Conservation (phyloP, 2,113 vertebrate species). For the Cyprinus carpio region DNA sequence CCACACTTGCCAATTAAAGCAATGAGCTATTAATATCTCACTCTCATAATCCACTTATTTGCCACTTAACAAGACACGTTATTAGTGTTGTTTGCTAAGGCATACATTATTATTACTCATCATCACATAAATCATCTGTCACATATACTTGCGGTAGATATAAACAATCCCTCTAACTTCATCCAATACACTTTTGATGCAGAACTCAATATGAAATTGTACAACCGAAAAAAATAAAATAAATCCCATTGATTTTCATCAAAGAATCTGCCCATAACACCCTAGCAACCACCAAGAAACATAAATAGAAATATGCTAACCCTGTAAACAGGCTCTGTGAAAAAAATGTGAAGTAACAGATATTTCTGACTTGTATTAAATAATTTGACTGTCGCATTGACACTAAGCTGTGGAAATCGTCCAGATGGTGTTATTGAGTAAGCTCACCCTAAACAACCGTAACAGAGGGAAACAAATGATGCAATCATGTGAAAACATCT, state of each 20-base stretch:
- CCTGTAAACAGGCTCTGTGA: not conserved
- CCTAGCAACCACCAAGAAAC: not conserved
- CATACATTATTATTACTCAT: not conserved
- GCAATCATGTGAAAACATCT: constrained; percentile 41
- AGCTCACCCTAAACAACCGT: constrained; percentile 22
- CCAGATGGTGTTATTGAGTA: constrained; percentile 14
- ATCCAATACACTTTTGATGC: not conserved
- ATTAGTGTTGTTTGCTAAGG: not conserved
- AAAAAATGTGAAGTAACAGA: not conserved
- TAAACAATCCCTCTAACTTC: not conserved
- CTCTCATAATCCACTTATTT: not conserved
- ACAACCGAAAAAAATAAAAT: not conserved
- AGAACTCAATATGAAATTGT: not conserved
- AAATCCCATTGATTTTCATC: not conserved
- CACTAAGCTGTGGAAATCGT: not conserved
- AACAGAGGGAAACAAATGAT: constrained; percentile 39
- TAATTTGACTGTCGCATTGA: not conserved
- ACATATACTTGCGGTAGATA: not conserved
- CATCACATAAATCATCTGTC: not conserved
- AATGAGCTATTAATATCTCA: constrained; percentile 6
- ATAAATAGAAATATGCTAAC: constrained; percentile 1
- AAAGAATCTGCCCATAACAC: not conserved
- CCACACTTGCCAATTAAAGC: not conserved
- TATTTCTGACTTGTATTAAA: constrained; percentile 12
- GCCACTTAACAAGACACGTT: not conserved